A percentile compares a stretch with the other conserved stretches of the same genome.
Conservation (phyloP, 1,140 invertebrate species). For the Eriosoma lanigerum region DNA sequence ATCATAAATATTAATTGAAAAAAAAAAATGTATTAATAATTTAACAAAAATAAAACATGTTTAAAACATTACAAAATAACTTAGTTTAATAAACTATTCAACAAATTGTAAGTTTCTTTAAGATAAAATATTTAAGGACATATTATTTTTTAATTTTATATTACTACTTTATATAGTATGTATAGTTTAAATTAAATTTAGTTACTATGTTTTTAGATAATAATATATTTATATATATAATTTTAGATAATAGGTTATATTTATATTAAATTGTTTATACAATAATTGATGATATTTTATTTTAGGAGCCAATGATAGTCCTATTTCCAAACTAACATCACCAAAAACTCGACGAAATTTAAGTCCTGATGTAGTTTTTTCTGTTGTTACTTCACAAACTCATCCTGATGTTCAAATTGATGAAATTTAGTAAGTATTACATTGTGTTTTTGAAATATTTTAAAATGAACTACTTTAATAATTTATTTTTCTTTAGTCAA, state of each 20-base stretch:
- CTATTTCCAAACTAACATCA: slow-evolving; percentile 43
- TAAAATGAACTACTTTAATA: not conserved
- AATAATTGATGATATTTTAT: not conserved
- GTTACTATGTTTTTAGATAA: too few species aligned
- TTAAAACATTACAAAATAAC: too few species aligned
- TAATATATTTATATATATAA: too few species aligned
- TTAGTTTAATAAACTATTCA: too few species aligned
- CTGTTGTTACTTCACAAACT: slow-evolving; percentile 27
- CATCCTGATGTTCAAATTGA: slow-evolving; percentile 5
- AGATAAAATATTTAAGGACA: too few species aligned
- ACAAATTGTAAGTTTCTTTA: too few species aligned
- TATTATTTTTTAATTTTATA: too few species aligned
- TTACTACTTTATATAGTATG: too few species aligned
- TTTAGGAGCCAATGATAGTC: slow-evolving; percentile 36
- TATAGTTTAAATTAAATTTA: too few species aligned
- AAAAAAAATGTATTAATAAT: too few species aligned
- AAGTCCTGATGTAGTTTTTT: slow-evolving; percentile 49
- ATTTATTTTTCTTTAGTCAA: not conserved
- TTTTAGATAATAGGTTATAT: not conserved
- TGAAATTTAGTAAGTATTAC: slow-evolving; percentile 5
- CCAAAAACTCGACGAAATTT: slow-evolving; percentile 38
- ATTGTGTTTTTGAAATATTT: not conserved
- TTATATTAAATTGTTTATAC: not conserved
- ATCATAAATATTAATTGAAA: too few species aligned
- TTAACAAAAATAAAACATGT: too few species aligned